Evolutionary conservation across 2,797 vertebrate species (phyloP).

Genomic region (Lacerta bilineata): DNA sequence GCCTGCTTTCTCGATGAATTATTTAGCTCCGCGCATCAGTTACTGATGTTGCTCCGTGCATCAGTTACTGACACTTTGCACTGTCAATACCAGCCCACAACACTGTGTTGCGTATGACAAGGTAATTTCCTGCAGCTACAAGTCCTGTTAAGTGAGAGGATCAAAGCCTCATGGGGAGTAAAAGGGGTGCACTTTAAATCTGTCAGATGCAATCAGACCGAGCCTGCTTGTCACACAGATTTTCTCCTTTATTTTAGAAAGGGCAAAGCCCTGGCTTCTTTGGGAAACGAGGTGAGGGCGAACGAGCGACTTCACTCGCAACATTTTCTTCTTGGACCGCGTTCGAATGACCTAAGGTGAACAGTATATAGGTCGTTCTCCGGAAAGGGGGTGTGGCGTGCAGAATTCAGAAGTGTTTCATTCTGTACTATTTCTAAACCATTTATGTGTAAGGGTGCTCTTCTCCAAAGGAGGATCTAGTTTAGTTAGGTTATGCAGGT

Average conservation of each 20-base stretch:
- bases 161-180: slow-evolving; percentile 69
- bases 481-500: too few relatives aligned
- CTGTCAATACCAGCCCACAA: slow-evolving; percentile 68
- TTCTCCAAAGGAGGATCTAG: too few relatives aligned
- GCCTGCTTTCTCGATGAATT: slow-evolving; percentile 74
- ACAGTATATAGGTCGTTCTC: background rate
- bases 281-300: background rate
- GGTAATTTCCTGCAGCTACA: slow-evolving; percentile 60
- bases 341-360: background rate
- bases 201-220: slow-evolving; percentile 82
- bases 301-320: background rate
- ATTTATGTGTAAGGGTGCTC: too few relatives aligned
- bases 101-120: slow-evolving; percentile 67
- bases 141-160: slow-evolving; percentile 67
- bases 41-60: slow-evolving; percentile 77
- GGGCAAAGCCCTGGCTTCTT: slow-evolving; percentile 23
- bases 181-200: slow-evolving; percentile 72
- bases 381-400: too few relatives aligned
- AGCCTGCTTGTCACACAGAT: slow-evolving; percentile 43
- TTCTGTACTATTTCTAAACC: too few relatives aligned
- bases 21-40: slow-evolving; percentile 76
- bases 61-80: slow-evolving; percentile 71
- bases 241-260: slow-evolving; percentile 41
- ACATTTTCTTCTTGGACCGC: background rate
- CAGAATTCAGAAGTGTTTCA: too few relatives aligned